Evolutionary conservation across 2,888 invertebrate species (phyloP).

Genomic region (Nomada ruficornis): DNA sequence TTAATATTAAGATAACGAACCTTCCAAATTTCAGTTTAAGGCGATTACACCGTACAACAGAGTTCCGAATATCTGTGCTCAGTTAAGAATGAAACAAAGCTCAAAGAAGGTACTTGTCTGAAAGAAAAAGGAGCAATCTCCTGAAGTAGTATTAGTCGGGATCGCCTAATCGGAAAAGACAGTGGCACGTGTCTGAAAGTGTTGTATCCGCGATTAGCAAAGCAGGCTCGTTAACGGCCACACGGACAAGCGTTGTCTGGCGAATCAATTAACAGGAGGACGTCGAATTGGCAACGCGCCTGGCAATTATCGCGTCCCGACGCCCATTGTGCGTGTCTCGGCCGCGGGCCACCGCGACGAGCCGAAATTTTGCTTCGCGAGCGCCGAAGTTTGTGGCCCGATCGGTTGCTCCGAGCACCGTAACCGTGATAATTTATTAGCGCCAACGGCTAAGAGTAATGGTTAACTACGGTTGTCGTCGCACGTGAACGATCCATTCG

Average conservation of each 20-base stretch:
- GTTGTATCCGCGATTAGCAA: slow-evolving; percentile 39
- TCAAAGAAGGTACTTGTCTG: no score
- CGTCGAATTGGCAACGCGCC: slow-evolving; percentile 73
- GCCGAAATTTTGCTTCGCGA: slow-evolving; percentile 60
- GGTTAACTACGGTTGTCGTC: no score
- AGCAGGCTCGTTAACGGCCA: slow-evolving; percentile 54
- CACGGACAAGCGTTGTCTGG: slow-evolving; percentile 61
- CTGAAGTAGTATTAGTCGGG: background rate
- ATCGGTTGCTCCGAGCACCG: no score
- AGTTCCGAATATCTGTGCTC: no score
- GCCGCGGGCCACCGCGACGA: slow-evolving; percentile 54
- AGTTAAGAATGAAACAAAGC: no score
- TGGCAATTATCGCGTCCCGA: slow-evolving; percentile 73
- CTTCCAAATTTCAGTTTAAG: no score
- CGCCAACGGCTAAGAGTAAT: no score
- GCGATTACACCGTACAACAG: no score
- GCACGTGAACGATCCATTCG: no score
- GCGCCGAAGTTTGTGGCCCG: slow-evolving; percentile 49
- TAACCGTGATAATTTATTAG: no score
- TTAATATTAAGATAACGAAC: no score
- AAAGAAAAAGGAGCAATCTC: background rate
- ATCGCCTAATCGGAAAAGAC: slow-evolving; percentile 12
- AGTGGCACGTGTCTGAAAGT: slow-evolving; percentile 6
- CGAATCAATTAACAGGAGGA: slow-evolving; percentile 71
- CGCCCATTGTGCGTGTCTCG: slow-evolving; percentile 65